Evolutionary conservation across 2,888 invertebrate species (phyloP), one percentile per base, ranked within the genome.

Genomic region (Melanostoma scalare): DNA sequence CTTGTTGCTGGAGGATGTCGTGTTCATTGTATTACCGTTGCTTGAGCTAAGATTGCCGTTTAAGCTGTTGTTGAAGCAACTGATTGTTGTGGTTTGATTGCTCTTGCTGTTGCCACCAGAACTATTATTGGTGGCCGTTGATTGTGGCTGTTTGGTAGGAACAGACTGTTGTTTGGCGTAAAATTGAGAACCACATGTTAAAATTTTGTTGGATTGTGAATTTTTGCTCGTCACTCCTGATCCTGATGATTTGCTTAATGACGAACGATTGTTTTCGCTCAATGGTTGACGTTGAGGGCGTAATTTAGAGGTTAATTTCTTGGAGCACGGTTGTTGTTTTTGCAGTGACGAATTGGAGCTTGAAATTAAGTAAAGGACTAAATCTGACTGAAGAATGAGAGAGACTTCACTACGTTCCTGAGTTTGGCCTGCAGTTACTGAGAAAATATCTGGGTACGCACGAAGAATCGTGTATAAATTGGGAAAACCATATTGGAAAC

Each of bases 381-480:
- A 10, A 84, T 90, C 89, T n/a, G 89, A 88, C 71, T 89, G 88
- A 0, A 82, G 82, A 48, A 88, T 87, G 0, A 91, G 72, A 0
- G 89, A 85, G 4, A 91, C 86, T 77, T 90, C 89, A 58, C 89
- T 89, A 10, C 89, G 88, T 36, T 91, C 90, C 69, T 89, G 89
- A 0, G 89, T 87, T 35, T 87, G 73, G 4, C 89, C 90, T 44
- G 86, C 68, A 65, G 88, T 88, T 4, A 90, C 52, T 0, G 87
- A 84, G 65, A 91, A 91, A 9, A 91, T 88, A 86, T 91, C 91
- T 1, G 89, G 87, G 72, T 89, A 89, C 0, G 90, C 89, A 55
- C 87, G 87, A 65, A 91, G 84, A 8, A 91, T 74, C 3, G 90
- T 86, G 58, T 88, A 89, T 2, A 91, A 76, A 86, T 91, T 91